Evolutionary conservation across 2,797 vertebrate species (phyloP).

Genomic region (Platyrinchus mystaceus): DNA sequence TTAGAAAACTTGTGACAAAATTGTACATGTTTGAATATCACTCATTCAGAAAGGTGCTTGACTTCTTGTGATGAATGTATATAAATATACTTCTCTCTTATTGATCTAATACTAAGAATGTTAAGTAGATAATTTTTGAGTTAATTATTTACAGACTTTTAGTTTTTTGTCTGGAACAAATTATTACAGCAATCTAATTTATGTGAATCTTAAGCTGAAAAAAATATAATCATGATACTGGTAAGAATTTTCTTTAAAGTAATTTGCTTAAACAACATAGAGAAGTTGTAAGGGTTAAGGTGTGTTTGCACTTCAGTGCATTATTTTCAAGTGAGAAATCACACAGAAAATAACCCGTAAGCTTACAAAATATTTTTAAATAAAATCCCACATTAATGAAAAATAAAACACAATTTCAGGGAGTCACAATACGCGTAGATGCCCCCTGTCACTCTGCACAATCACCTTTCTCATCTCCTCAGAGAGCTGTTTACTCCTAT

Average conservation of each 20-base stretch:
- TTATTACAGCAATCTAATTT: background rate
- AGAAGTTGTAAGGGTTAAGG: background rate
- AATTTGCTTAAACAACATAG: background rate
- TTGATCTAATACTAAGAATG: background rate
- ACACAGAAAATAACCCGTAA: background rate
- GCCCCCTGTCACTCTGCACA: background rate
- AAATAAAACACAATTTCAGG: background rate
- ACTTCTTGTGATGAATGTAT: background rate
- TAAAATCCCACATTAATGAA: background rate
- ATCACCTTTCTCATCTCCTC: background rate
- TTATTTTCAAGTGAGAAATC: background rate
- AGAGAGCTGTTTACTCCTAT: background rate
- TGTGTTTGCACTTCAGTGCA: background rate
- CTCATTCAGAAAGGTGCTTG: background rate
- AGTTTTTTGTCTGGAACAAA: background rate
- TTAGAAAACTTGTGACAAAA: background rate
- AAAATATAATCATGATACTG: background rate
- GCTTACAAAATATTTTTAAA: background rate
- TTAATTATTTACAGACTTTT: background rate
- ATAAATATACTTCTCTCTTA: background rate
- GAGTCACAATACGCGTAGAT: background rate
- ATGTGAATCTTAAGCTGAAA: background rate
- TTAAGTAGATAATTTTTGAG: background rate
- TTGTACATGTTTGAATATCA: background rate
- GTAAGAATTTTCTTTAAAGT: background rate